Evolutionary conservation across 1,140 invertebrate genomes (phyloP).

Genomic region (Berghia stephanieae): DNA sequence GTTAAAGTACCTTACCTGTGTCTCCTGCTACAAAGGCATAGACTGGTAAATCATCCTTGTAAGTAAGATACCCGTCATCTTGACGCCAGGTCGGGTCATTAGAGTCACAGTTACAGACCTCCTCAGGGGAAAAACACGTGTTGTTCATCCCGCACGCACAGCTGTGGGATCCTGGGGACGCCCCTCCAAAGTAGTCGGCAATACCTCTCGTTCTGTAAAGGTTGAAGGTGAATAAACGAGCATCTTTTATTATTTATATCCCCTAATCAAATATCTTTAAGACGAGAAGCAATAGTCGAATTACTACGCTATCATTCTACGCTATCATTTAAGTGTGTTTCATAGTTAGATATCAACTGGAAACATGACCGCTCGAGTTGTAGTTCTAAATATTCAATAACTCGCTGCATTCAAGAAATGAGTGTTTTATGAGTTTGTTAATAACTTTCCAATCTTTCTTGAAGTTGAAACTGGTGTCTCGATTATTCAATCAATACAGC

Average conservation of each 20-base stretch:
- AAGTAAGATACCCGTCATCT: constrained; percentile 51
- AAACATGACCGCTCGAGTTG: no score
- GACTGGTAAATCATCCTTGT: constrained; percentile 53
- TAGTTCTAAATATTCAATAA: no score
- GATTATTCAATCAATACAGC: no score
- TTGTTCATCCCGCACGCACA: constrained; percentile 53
- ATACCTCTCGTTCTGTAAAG: constrained; percentile 24
- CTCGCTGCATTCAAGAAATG: no score
- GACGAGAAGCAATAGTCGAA: no score
- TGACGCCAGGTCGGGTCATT: constrained; percentile 50
- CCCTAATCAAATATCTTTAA: background rate
- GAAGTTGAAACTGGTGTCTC: no score
- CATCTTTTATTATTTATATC: background rate
- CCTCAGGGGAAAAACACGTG: constrained; percentile 32
- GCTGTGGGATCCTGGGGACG: constrained; percentile 36
- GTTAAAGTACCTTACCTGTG: constrained; percentile 47
- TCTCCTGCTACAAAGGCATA: constrained; percentile 54
- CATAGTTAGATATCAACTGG: no score
- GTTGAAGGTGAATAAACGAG: background rate
- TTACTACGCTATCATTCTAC: no score
- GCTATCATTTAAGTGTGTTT: no score
- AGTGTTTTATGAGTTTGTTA: no score
- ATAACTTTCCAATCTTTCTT: no score
- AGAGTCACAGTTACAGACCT: constrained; percentile 53
- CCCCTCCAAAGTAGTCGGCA: constrained; percentile 54